Evolutionary conservation across 35 echinoderm and acorn worm species (phyloP).

Genomic region (Heliocidaris tuberculata): DNA sequence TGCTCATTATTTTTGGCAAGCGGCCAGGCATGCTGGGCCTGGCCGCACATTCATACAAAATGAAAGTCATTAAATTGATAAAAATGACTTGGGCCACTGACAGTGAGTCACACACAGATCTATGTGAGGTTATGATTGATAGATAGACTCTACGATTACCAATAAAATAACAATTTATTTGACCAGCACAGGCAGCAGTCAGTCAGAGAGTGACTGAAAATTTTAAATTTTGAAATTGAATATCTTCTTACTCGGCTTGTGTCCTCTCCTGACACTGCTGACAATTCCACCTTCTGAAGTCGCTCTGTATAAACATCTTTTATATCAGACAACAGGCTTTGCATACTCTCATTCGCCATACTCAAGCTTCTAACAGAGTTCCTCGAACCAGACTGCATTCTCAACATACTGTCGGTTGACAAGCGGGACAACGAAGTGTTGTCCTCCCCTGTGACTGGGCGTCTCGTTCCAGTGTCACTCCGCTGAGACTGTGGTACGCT

Average conservation of each 20-base stretch:
- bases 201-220: too few relatives aligned
- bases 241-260: not conserved
- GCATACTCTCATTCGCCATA: conserved; percentile 42
- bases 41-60: too few relatives aligned
- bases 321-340: conserved; percentile 35
- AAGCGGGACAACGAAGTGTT: not conserved
- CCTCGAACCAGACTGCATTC: conserved; percentile 20
- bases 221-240: too few relatives aligned
- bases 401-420: conserved; percentile 21
- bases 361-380: conserved; percentile 41
- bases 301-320: conserved; percentile 41
- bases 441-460: conserved; percentile 9
- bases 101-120: too few relatives aligned
- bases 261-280: not conserved
- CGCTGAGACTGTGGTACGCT: not conserved
- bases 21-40: too few relatives aligned
- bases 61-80: too few relatives aligned
- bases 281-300: conserved; percentile 3
- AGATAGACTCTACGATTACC: too few relatives aligned
- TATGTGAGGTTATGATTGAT: too few relatives aligned
- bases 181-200: too few relatives aligned
- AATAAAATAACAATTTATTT: too few relatives aligned
- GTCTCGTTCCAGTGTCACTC: not conserved
- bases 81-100: too few relatives aligned
- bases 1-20: too few relatives aligned